phyloP scores from a whole-genome alignment of 2,797 vertebrate species.

The Leucoraja ocellata region DNA sequence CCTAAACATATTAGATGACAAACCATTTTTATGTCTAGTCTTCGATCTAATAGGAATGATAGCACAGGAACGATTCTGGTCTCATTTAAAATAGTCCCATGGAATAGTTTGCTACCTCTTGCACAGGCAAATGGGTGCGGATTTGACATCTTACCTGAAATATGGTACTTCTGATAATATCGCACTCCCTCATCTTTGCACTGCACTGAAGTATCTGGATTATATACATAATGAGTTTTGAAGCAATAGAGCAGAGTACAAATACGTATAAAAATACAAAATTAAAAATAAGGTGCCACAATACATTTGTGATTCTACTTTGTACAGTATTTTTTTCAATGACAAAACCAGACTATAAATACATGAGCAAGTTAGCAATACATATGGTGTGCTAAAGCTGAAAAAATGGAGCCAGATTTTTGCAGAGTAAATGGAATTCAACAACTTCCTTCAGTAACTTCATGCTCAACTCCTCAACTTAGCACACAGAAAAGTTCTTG shows the following conservation, averaged over 20 bases:
- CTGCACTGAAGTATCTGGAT: neutral
- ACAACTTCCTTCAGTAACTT: slow-evolving; percentile 1
- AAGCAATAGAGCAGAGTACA: neutral
- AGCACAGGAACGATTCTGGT: neutral
- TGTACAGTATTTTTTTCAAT: neutral
- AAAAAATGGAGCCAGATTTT: neutral
- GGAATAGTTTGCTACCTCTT: neutral
- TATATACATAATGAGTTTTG: neutral
- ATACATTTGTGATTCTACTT: neutral
- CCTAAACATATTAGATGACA: too few relatives aligned
- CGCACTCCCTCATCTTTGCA: neutral
- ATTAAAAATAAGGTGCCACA: neutral
- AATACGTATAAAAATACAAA: neutral
- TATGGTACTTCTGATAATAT: neutral
- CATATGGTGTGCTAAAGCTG: neutral
- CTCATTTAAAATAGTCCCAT: neutral
- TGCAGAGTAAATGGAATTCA: neutral
- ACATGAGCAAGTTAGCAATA: neutral
- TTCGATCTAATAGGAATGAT: neutral
- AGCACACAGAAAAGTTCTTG: slow-evolving; percentile 22
- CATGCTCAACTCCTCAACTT: neutral
- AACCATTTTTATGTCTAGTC: too few relatives aligned
- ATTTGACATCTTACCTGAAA: neutral
- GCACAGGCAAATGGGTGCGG: neutral
- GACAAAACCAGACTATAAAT: neutral